phyloP scores from a whole-genome alignment of 2,113 vertebrate genomes.

The Myxocyprinus asiaticus region DNA sequence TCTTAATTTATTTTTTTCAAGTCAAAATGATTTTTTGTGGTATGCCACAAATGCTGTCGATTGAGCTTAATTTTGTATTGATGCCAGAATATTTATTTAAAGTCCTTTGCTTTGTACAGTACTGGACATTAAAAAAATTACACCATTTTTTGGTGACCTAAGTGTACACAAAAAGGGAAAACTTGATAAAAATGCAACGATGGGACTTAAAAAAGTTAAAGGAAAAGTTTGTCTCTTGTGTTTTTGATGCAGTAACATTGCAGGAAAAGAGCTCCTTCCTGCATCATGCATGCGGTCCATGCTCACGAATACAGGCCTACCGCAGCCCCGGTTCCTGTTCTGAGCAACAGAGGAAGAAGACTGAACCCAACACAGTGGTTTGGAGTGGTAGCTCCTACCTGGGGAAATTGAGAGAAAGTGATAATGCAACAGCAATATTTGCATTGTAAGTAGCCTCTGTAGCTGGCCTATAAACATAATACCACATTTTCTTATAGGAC shows the following conservation, averaged over 20 bases:
- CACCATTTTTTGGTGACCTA: too few species aligned
- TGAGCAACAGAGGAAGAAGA: constrained; percentile 12
- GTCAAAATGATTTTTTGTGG: too few species aligned
- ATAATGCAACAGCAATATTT: not conserved
- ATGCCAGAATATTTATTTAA: too few species aligned
- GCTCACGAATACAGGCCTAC: not conserved
- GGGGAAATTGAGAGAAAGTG: not conserved
- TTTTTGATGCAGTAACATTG: not conserved
- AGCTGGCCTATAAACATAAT: too few species aligned
- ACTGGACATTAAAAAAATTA: too few species aligned
- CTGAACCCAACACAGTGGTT: not conserved
- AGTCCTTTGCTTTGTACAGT: too few species aligned
- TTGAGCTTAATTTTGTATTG: too few species aligned
- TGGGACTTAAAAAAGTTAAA: not conserved
- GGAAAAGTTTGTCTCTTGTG: too few species aligned
- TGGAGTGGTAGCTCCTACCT: not conserved
- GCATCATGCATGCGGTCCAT: not conserved
- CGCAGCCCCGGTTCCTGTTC: constrained; percentile 22
- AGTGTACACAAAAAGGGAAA: not conserved
- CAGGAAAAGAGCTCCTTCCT: not conserved
- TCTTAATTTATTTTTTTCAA: too few species aligned
- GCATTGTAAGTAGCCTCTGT: too few species aligned
- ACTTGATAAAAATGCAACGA: not conserved
- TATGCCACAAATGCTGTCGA: too few species aligned
- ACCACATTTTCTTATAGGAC: too few species aligned